Evolutionary conservation across 2,797 vertebrate genomes (phyloP).

Genomic region (Falco peregrinus): DNA sequence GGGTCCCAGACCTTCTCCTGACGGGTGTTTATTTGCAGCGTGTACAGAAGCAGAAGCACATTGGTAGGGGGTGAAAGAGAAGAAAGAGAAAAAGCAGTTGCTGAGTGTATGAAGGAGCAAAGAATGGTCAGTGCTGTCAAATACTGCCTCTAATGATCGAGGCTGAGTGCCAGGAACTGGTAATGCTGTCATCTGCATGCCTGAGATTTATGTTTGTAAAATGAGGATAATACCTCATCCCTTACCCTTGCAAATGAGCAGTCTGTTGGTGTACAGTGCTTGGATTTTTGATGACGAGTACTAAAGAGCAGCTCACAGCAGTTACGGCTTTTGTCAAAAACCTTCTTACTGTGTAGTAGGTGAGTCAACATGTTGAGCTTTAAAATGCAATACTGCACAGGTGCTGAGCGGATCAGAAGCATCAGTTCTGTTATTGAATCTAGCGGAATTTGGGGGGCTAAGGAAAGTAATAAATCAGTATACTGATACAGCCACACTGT

Average conservation of each 20-base stretch:
- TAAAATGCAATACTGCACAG: background rate
- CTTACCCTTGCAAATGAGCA: background rate
- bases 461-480: background rate
- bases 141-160: too few species aligned
- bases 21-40: fast-evolving
- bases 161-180: background rate
- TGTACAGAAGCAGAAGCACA: background rate
- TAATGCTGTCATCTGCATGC: background rate
- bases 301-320: background rate
- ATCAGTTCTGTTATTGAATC: background rate
- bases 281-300: background rate
- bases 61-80: background rate
- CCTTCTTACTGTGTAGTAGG: fast-evolving
- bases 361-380: background rate
- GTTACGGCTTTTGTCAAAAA: background rate
- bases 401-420: background rate
- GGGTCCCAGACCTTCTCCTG: background rate
- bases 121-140: background rate
- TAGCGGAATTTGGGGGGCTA: background rate
- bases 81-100: background rate
- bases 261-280: background rate
- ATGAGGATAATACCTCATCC: background rate
- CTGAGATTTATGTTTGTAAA: background rate
- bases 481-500: background rate
- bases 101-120: background rate